Percentiles rank a stretch among this genome's conserved stretches.
Conservation (phyloP, 2,113 vertebrate species). For the Meleagris gallopavo region DNA sequence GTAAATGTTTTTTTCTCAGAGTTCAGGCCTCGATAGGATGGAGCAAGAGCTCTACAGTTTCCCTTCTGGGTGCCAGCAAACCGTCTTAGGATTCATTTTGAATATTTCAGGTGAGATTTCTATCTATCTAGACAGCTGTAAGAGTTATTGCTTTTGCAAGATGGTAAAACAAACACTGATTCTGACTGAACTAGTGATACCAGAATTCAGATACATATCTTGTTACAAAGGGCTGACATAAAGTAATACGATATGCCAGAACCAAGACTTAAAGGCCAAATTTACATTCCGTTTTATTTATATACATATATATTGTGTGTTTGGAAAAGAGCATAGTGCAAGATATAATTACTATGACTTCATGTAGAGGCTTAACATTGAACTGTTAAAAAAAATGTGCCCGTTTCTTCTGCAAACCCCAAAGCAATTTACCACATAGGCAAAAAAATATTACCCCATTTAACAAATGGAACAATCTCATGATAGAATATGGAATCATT, state of each 20-base stretch:
- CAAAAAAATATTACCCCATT: slow-evolving; percentile 4
- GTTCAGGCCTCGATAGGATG: not conserved
- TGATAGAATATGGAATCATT: not conserved
- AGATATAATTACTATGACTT: slow-evolving; percentile 36
- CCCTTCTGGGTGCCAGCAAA: slow-evolving; percentile 33
- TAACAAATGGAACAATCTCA: not conserved
- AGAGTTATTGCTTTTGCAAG: slow-evolving; percentile 76
- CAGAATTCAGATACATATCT: slow-evolving; percentile 60
- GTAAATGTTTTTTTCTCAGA: slow-evolving; percentile 14
- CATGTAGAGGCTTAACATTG: not conserved
- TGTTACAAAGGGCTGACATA: slow-evolving; percentile 39
- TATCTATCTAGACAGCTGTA: slow-evolving; percentile 70
- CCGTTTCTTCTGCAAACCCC: not conserved
- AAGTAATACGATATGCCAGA: slow-evolving; percentile 1
- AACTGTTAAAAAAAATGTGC: not conserved
- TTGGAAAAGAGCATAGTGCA: not conserved
- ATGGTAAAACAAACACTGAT: slow-evolving; percentile 54
- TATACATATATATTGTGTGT: slow-evolving; percentile 25
- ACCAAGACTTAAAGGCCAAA: slow-evolving; percentile 59
- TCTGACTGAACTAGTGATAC: slow-evolving; percentile 52
- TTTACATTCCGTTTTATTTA: slow-evolving; percentile 71
- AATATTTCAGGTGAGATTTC: slow-evolving; percentile 65
- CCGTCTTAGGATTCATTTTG: slow-evolving; percentile 64
- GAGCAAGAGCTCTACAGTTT: slow-evolving; percentile 22
- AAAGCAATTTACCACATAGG: not conserved